Evolutionary conservation across 2,797 vertebrate genomes (phyloP).

Genomic region (Xenopus petersii): DNA sequence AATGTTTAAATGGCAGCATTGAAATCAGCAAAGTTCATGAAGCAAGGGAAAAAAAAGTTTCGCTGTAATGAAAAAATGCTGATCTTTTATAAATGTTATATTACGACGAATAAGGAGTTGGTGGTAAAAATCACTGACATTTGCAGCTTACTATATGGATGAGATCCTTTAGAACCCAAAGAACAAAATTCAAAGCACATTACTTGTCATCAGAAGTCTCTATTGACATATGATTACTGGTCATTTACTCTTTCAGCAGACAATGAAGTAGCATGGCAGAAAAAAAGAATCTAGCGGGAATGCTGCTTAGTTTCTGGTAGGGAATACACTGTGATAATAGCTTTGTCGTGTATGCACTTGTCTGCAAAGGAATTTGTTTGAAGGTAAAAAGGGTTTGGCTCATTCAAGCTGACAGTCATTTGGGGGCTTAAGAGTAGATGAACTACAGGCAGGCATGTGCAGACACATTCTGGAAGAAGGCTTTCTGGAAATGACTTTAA

Average conservation of each 20-base stretch:
- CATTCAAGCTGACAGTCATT: slow-evolving; percentile 55
- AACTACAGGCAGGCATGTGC: slow-evolving; percentile 53
- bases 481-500: slow-evolving; percentile 21
- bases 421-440: slow-evolving; percentile 54
- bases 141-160: background rate
- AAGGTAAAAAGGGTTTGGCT: slow-evolving; percentile 59
- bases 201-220: background rate
- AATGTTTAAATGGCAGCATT: background rate
- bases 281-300: slow-evolving; percentile 55
- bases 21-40: background rate
- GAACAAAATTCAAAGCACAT: background rate
- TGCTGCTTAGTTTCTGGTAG: slow-evolving; percentile 50
- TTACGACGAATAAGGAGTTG: background rate
- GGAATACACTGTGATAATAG: slow-evolving; percentile 53
- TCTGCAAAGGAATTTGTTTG: slow-evolving; percentile 54
- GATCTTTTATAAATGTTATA: background rate
- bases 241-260: background rate
- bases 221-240: background rate
- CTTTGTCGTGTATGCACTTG: slow-evolving; percentile 60
- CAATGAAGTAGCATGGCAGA: slow-evolving; percentile 49
- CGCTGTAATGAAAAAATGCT: background rate
- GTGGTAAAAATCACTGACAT: slow-evolving; percentile 1
- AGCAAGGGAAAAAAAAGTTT: background rate
- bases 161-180: background rate
- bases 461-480: slow-evolving; percentile 50